phyloP scores from a whole-genome alignment of 2,888 invertebrate genomes.

The Leptinotarsa juncta region DNA sequence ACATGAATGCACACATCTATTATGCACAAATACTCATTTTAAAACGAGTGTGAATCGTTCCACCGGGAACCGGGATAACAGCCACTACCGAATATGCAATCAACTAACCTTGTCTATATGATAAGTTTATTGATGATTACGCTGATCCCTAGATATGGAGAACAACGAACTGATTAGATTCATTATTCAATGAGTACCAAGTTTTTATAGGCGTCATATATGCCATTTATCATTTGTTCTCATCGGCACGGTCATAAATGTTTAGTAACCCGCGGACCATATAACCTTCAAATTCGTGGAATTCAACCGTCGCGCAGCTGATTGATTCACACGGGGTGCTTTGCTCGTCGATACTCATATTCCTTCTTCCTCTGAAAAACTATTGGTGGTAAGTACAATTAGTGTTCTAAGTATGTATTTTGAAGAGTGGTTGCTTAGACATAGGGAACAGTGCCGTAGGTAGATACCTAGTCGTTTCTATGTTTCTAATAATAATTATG shows the following conservation, averaged over 20 bases:
- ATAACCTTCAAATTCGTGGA: slow-evolving; percentile 10
- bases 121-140: neutral
- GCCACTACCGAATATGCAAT: neutral
- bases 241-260: too few relatives aligned
- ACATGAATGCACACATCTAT: too few relatives aligned
- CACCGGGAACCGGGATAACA: neutral
- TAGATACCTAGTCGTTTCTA: too few relatives aligned
- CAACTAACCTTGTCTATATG: neutral
- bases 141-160: neutral
- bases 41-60: neutral
- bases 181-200: neutral
- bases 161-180: slow-evolving; percentile 1
- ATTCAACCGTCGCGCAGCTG: neutral
- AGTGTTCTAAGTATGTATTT: too few relatives aligned
- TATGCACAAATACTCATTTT: too few relatives aligned
- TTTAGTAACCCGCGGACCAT: neutral
- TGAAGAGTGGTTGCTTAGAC: too few relatives aligned
- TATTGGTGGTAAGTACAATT: slow-evolving; percentile 1
- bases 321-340: neutral
- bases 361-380: neutral
- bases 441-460: too few relatives aligned
- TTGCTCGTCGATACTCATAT: neutral
- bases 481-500: too few relatives aligned
- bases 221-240: neutral
- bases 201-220: neutral